A percentile compares a stretch with the other conserved stretches of the same genome.
Conservation (phyloP, 2,797 vertebrate genomes). For the Catamblyrhynchus diadema region DNA sequence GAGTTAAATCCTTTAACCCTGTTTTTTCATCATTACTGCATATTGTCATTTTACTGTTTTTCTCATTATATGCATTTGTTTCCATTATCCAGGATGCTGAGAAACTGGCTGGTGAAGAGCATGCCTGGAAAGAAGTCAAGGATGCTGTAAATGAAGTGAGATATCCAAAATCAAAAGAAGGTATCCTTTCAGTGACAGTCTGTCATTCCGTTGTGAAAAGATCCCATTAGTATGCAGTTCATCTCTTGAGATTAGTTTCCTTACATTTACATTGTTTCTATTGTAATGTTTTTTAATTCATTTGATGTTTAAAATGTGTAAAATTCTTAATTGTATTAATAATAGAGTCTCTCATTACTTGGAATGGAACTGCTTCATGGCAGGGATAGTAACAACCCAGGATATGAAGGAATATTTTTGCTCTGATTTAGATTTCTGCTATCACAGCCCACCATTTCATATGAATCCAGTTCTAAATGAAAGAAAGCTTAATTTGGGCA, state of each 20-base stretch:
- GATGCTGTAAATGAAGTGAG: conserved; percentile 79
- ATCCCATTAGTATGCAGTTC: neutral
- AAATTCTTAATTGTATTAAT: neutral
- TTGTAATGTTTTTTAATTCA: neutral
- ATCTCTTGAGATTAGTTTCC: neutral
- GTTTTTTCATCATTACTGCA: neutral
- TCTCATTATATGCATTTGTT: conserved; percentile 32
- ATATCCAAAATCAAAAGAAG: conserved; percentile 77
- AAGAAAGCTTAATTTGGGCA: neutral
- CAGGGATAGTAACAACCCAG: neutral
- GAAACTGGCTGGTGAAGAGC: conserved; percentile 84
- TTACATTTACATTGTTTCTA: neutral
- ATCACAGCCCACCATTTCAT: neutral
- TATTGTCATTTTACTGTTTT: neutral
- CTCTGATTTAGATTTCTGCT: neutral
- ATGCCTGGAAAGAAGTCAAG: conserved; percentile 78
- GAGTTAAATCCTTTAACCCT: neutral
- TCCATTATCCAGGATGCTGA: conserved; percentile 79
- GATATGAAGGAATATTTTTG: neutral
- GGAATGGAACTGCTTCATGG: neutral
- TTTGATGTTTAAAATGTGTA: neutral
- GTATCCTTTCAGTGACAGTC: conserved; percentile 81
- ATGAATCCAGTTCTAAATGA: neutral
- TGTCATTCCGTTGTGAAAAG: neutral
- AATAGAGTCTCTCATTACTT: neutral